Percentiles rank a stretch among this genome's conserved stretches.
phyloP scores from a whole-genome alignment of 2,797 vertebrate species.

The Odontamblyopus rebecca region DNA sequence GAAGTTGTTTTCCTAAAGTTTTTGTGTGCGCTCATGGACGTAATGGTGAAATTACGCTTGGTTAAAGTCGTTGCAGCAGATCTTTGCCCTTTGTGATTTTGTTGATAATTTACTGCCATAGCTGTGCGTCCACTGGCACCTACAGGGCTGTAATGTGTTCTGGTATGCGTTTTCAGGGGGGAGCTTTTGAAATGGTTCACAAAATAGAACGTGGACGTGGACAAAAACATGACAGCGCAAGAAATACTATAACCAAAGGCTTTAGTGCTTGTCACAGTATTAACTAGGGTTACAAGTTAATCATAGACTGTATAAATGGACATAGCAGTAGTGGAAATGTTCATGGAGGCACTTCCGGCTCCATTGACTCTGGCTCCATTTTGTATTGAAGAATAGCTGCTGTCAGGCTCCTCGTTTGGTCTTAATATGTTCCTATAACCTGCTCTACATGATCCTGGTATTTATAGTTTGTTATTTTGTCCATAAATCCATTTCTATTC shows the following conservation, averaged over 20 bases:
- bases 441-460: no score
- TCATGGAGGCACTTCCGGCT: no score
- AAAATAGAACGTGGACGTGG: not conserved
- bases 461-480: no score
- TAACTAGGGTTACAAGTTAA: not conserved
- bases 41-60: not conserved
- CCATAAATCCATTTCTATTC: no score
- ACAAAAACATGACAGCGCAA: not conserved
- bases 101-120: not conserved
- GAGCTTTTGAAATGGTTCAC: no score
- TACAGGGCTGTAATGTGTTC: not conserved
- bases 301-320: no score
- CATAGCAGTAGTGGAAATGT: no score
- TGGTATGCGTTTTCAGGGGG: no score
- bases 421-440: no score
- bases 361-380: no score
- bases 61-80: slow-evolving; percentile 12
- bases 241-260: not conserved
- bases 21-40: not conserved
- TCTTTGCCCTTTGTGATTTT: slow-evolving; percentile 42
- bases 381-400: no score
- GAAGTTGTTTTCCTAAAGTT: not conserved
- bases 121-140: not conserved
- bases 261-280: not conserved
- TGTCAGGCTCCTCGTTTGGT: no score